Evolutionary conservation across 30 jellyfish, hydroid and myxozoan genomes (phyloP), one percentile per base, ranked within the genome.

Genomic region (Hydractinia symbiolongicarpus): DNA sequence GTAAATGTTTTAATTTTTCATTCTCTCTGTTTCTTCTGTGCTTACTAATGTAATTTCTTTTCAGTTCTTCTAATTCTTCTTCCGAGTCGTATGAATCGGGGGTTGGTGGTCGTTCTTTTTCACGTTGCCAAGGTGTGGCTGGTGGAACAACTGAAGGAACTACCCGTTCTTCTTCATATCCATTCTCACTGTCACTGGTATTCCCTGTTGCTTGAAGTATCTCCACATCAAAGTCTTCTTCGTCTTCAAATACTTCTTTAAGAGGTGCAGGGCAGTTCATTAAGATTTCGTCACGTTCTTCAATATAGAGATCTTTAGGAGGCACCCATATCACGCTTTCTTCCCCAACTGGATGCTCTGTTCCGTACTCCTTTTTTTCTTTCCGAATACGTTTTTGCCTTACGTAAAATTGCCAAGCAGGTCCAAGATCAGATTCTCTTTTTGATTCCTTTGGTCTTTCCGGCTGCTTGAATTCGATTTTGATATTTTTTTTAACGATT

Each of bases 51-150:
- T 66, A 54, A 14, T 60, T 30, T 10, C 67, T 52, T 66, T 79
- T 79, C 72, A 79, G 15, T 8, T 79, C 67, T 40, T 52, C 73
- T 14, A 79, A 61, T 79, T 79, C 87, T 79, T 79, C 87, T 21
- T 79, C 87, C 13, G 87, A 79, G 56, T 79, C 87, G 17, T 52
- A 67, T n/a, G 87, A 61, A 61, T 79, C 87, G 79, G 87, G 87
- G 8, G 87, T 79, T 15, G 67, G 9, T 19, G 87, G 87, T 5
- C 87, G 83, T 9, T 79, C 16, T 66, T 60, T 7, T 40, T 53
- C 56, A 60, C 69, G 81, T 79, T 61, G 55, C 87, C 87, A 79
- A 9, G 87, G 87, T 68, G 87, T 64, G 8, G 54, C 17, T 20
- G 83, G 76, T 9, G 74, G 74, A 7, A 51, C 40, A 51, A 64